Percentiles rank a stretch among this genome's conserved stretches.
These are phyloP conservation scores for Probaryconus sp. DNA, from an alignment of 1,140 invertebrate species.

Conservation along the genomic window DNA sequence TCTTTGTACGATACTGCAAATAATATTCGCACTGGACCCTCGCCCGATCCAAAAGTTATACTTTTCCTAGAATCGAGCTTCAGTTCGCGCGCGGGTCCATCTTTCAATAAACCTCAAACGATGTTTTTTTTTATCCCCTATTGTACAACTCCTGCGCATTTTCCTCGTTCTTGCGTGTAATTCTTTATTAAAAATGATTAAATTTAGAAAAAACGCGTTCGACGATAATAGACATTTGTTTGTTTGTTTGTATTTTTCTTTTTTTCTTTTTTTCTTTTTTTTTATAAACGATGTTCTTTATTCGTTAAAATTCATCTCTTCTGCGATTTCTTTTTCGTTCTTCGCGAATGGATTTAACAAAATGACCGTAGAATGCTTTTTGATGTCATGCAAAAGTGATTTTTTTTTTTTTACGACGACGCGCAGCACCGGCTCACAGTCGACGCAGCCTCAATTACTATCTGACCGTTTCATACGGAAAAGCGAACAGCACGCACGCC, in stretches of 20 bases:
- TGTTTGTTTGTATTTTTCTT: no score
- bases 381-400: slow-evolving; percentile 28
- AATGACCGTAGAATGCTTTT: slow-evolving; percentile 12
- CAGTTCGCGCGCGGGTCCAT: slow-evolving; percentile 13
- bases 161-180: neutral
- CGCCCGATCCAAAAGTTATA: slow-evolving; percentile 25
- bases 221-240: slow-evolving; percentile 5
- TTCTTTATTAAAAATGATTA: slow-evolving; percentile 30
- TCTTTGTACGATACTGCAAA: slow-evolving; percentile 13
- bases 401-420: slow-evolving; percentile 6
- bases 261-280: no score
- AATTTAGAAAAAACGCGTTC: slow-evolving; percentile 35
- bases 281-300: no score
- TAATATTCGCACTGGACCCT: slow-evolving; percentile 19
- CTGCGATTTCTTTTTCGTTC: slow-evolving; percentile 5
- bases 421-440: neutral
- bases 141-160: slow-evolving; percentile 22
- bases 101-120: slow-evolving; percentile 23
- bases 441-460: slow-evolving; percentile 11
- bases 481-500: slow-evolving; percentile 12
- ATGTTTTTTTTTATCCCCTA: slow-evolving; percentile 8
- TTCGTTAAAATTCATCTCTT: neutral
- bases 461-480: slow-evolving; percentile 44
- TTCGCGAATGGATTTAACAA: slow-evolving; percentile 4
- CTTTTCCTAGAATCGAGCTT: slow-evolving; percentile 21